Base-by-base conservation (phyloP, 2,797 vertebrate species). In the Smutsia temminckii region DNA sequence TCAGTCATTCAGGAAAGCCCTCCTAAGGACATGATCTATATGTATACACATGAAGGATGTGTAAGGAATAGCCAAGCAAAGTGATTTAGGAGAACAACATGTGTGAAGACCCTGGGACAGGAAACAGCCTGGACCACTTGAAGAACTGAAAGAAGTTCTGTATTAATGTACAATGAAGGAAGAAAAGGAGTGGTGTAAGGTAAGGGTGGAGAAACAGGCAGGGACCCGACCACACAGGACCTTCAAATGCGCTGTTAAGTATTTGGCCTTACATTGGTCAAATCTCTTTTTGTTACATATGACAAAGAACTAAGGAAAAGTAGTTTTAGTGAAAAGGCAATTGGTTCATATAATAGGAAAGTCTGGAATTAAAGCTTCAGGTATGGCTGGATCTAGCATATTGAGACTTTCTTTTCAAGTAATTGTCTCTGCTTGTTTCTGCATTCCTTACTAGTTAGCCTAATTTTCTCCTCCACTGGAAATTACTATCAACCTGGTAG, bases 301-400 rank as follows among this genome's bases (percentile, higher is more conserved):
- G 71, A 77, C 51, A 80, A 86, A 91, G 61, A 85, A 17, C 20
- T 42, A 89, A 34, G n/a, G 37, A 10, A 74, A 95, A 79, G 46
- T 86, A 37, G 16, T 49, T 92, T 89, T 90, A 96, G 32, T 27
- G 86, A 84, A 78, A 75, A 87, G 42, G 12, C 14, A 72, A 69
- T 25, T 55, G 12, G 23, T 79, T 93, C 55, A 37, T 59, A 57
- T 32, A 80, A 32, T 42, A 72, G 16, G 49, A 10, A 85, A 69
- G 53, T 74, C 55, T 57, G 21, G 8, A 46, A 23, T 51, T 66
- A 42, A 95, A 95, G 14, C 13, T 92, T 80, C 66, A 89, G 79
- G 49, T 40, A 72, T 61, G 85, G 27, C 42, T 84, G 64, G 18
- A 89, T 68, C 74, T 37, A 89, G 79, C 51, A 91, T 40, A 81